Base-by-base conservation (phyloP, 2,888 invertebrate genomes). In the Acrobasis repandana region DNA sequence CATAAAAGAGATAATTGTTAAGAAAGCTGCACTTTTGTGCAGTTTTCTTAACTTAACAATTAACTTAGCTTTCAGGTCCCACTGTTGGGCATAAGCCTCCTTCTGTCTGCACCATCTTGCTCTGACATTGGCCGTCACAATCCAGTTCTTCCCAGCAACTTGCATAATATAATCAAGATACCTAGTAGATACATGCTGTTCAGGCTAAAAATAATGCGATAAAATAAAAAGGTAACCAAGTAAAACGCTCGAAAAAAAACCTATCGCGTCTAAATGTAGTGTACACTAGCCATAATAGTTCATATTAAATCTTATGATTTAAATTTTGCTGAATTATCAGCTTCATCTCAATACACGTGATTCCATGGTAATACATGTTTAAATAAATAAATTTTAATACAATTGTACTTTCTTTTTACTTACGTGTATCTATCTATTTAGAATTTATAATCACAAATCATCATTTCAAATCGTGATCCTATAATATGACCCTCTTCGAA, bases 281-380 rank as follows among this genome's bases (percentile, higher is more conserved):
- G 54, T 54, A 20, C 38, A 54, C 54, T 54, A 54, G 54, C 54
- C 38, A n/a, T 38, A 43, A 43, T 36, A 52, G 52, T 11, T 14
- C 16, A 11, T 38, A 38, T 54, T 38, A 18, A 54, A 54, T 20
- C 28, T 18, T 28, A 18, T 20, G 14, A 14, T 38, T 54, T 20
- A 14, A 16, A 54, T 38, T 18, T 43, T 43, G 6, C 18, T 10
- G 38, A 54, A 54, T 36, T 54, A 54, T 38, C 18, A 43, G 10
- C 54, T 43, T 11, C 38, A 54, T 54, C 14, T 33, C 34, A 16
- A 18, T 69, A 71, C 75, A 75, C 74, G 75, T 75, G 75, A 72
- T 61, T 51, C n/a, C 60, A 75, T 76, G 73, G 47, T 70, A 72
- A 75, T 73, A 36, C 52, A n/a, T 10, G 62, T 43, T 60, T 62